Percentiles rank a stretch among this genome's conserved stretches.
These are phyloP conservation scores for Cinclus mexicanus DNA, from an alignment of 2,113 vertebrate species.

Conservation along the genomic window DNA sequence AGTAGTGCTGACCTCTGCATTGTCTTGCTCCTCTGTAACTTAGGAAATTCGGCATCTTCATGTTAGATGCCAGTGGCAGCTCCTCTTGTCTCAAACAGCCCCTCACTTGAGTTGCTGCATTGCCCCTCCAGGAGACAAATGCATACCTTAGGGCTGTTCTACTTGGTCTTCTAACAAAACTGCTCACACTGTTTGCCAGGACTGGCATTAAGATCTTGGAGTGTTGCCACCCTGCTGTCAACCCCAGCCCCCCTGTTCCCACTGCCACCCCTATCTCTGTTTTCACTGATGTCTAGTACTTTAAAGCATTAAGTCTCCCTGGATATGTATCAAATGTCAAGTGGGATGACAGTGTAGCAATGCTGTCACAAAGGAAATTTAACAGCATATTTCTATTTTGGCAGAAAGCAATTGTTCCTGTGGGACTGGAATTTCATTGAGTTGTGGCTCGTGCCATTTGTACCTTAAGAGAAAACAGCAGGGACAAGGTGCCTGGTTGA, in stretches of 20 bases:
- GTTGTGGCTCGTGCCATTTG: neutral
- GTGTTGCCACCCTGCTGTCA: neutral
- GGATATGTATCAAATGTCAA: neutral
- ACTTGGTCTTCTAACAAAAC: neutral
- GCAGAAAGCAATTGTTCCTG: neutral
- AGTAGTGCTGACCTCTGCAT: too few relatives aligned
- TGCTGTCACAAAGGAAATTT: neutral
- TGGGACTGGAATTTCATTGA: neutral
- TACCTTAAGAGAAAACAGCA: neutral
- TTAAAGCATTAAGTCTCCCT: neutral
- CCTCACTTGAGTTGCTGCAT: fast-evolving
- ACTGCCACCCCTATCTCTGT: neutral
- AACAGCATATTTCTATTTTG: neutral
- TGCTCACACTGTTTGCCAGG: neutral
- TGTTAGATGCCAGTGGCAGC: neutral
- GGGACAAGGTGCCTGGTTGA: neutral
- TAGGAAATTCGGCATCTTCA: neutral
- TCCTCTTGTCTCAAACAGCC: neutral
- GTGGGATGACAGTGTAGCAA: neutral
- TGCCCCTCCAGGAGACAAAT: neutral
- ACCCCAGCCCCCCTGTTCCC: neutral
- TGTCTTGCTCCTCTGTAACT: neutral
- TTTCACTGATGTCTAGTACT: neutral
- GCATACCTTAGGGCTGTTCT: neutral
- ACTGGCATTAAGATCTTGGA: neutral